Evolutionary conservation across 2,888 invertebrate species (phyloP).

Genomic region (Synergus itoensis): DNA sequence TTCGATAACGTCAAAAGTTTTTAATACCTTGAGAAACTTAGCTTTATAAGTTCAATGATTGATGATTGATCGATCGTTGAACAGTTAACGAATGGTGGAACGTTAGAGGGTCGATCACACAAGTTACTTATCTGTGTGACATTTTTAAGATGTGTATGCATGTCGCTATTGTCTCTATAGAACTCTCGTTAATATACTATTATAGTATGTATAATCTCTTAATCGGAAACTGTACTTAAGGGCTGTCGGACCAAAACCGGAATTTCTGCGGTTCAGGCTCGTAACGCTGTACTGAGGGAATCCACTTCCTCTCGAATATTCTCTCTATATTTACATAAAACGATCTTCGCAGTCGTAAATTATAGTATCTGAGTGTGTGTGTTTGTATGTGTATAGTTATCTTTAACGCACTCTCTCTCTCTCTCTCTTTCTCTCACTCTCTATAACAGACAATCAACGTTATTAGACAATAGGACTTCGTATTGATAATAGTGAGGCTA

Average conservation of each 20-base stretch:
- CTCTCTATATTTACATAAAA: slow-evolving; percentile 32
- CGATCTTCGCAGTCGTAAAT: slow-evolving; percentile 21
- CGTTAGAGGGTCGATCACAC: slow-evolving; percentile 45
- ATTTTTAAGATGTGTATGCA: slow-evolving; percentile 55
- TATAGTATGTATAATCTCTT: slow-evolving; percentile 51
- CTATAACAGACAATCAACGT: slow-evolving; percentile 70
- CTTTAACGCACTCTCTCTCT: slow-evolving; percentile 39
- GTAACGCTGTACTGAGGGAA: slow-evolving; percentile 47
- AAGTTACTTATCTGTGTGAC: slow-evolving; percentile 39
- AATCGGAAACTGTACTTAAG: slow-evolving; percentile 55
- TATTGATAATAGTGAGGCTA: slow-evolving; percentile 55
- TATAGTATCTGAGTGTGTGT: not conserved
- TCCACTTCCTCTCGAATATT: slow-evolving; percentile 22
- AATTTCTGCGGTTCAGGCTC: slow-evolving; percentile 45
- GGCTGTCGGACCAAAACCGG: slow-evolving; percentile 47
- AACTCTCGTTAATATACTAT: slow-evolving; percentile 63
- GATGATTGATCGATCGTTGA: slow-evolving; percentile 54
- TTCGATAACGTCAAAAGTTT: not conserved
- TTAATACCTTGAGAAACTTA: not conserved
- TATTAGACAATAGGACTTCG: slow-evolving; percentile 71
- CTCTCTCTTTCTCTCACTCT: slow-evolving; percentile 44
- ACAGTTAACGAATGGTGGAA: slow-evolving; percentile 52
- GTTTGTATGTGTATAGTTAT: not conserved
- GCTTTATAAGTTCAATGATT: slow-evolving; percentile 33
- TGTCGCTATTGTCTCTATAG: slow-evolving; percentile 67